Percentiles rank a stretch among this genome's conserved stretches.
phyloP scores from a whole-genome alignment of 2,888 invertebrate species.

The Masnerella sp. region DNA sequence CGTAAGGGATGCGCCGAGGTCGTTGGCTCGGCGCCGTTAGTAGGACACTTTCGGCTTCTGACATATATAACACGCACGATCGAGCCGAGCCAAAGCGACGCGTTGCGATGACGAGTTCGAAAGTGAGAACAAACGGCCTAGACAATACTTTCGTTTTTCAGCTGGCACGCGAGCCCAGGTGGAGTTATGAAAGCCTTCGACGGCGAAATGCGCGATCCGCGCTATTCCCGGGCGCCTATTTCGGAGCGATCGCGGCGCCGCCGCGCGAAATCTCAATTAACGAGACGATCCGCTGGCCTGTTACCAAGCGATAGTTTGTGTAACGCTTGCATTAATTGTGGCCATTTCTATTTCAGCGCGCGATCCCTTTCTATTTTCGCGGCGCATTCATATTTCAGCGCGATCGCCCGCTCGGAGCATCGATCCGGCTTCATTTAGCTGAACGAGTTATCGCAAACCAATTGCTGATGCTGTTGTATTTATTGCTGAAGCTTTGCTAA shows the following conservation, averaged over 20 bases:
- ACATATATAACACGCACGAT: slow-evolving; percentile 65
- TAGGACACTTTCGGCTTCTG: slow-evolving; percentile 73
- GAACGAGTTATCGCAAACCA: no score
- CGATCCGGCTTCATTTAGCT: slow-evolving; percentile 16
- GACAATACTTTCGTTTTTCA: slow-evolving; percentile 57
- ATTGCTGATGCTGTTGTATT: no score
- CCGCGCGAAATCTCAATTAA: slow-evolving; percentile 12
- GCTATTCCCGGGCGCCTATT: slow-evolving; percentile 4
- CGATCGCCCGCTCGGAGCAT: slow-evolving; percentile 9
- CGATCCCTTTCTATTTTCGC: slow-evolving; percentile 35
- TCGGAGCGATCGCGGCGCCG: background rate
- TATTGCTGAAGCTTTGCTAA: no score
- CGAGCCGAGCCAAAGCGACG: slow-evolving; percentile 46
- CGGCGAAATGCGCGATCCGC: background rate
- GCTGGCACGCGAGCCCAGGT: slow-evolving; percentile 42
- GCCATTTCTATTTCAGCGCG: slow-evolving; percentile 52
- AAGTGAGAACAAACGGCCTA: slow-evolving; percentile 47
- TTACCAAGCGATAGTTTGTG: slow-evolving; percentile 51
- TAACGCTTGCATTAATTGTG: slow-evolving; percentile 53
- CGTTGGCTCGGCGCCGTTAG: slow-evolving; percentile 70
- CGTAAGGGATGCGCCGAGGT: slow-evolving; percentile 64
- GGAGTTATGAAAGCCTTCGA: slow-evolving; percentile 9
- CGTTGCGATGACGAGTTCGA: slow-evolving; percentile 54
- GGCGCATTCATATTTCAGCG: slow-evolving; percentile 33
- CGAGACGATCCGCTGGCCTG: slow-evolving; percentile 42